phyloP scores from a whole-genome alignment of 2,797 vertebrate genomes.

The Platyrinchus mystaceus region DNA sequence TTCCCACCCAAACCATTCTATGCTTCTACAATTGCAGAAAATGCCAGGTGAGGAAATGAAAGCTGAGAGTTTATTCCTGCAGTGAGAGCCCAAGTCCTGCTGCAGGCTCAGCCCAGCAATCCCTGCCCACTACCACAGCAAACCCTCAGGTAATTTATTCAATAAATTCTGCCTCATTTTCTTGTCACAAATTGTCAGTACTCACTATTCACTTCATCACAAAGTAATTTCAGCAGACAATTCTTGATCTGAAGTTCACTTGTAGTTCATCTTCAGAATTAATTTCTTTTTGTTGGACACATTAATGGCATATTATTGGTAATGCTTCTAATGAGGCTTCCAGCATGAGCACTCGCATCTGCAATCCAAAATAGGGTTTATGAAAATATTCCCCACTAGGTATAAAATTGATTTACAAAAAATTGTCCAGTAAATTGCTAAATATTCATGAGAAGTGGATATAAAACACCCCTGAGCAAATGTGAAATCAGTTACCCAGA shows the following conservation, averaged over 20 bases:
- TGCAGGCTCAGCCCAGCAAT: neutral
- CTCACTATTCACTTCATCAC: constrained; percentile 1
- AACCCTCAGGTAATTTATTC: neutral
- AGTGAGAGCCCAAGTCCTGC: neutral
- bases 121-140: neutral
- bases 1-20: neutral
- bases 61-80: neutral
- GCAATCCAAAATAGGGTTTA: neutral
- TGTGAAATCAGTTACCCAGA: neutral
- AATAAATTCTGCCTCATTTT: neutral
- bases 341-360: constrained; percentile 3
- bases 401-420: constrained; percentile 5
- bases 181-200: neutral
- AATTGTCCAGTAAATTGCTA: neutral
- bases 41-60: neutral
- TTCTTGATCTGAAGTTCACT: constrained; percentile 43
- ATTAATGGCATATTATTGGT: constrained; percentile 25
- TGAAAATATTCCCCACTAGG: neutral
- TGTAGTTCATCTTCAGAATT: constrained; percentile 42
- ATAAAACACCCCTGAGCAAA: neutral
- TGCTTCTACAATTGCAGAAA: neutral
- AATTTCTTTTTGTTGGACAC: constrained; percentile 43
- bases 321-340: constrained; percentile 37
- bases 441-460: neutral
- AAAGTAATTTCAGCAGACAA: constrained; percentile 20